phyloP scores from a whole-genome alignment of 2,113 vertebrate species.

The Marmota monax region DNA sequence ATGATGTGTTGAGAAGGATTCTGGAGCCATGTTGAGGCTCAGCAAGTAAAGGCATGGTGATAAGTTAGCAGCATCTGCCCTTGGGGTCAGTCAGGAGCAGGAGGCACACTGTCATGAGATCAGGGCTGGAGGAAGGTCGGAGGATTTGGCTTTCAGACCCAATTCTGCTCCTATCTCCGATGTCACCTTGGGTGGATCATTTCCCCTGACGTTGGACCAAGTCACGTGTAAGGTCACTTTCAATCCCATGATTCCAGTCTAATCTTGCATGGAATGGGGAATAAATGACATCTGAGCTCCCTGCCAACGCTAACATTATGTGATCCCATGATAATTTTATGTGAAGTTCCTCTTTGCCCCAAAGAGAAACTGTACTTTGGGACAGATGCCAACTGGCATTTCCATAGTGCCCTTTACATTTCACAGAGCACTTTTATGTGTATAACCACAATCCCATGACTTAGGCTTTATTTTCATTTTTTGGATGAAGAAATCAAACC shows the following conservation, averaged over 20 bases:
- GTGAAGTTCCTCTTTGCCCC: background rate
- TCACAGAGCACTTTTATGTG: background rate
- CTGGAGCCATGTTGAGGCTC: background rate
- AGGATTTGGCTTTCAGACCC: background rate
- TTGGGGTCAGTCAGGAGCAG: rapidly evolving
- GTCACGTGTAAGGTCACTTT: background rate
- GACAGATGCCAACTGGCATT: background rate
- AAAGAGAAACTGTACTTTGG: background rate
- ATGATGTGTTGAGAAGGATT: background rate
- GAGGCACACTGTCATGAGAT: background rate
- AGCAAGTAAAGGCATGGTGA: background rate
- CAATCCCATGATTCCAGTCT: background rate
- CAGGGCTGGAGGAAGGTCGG: background rate
- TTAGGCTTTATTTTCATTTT: background rate
- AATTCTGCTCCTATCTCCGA: background rate
- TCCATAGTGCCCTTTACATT: background rate
- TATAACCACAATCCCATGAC: background rate
- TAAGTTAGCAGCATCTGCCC: background rate
- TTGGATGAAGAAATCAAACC: background rate
- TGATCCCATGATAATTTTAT: background rate
- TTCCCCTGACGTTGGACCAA: background rate
- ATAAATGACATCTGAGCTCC: background rate
- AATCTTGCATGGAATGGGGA: background rate
- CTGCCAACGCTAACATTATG: background rate
- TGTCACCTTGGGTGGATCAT: background rate